Conservation (phyloP, 2,113 vertebrate species). For the Gobiocypris rarus region DNA sequence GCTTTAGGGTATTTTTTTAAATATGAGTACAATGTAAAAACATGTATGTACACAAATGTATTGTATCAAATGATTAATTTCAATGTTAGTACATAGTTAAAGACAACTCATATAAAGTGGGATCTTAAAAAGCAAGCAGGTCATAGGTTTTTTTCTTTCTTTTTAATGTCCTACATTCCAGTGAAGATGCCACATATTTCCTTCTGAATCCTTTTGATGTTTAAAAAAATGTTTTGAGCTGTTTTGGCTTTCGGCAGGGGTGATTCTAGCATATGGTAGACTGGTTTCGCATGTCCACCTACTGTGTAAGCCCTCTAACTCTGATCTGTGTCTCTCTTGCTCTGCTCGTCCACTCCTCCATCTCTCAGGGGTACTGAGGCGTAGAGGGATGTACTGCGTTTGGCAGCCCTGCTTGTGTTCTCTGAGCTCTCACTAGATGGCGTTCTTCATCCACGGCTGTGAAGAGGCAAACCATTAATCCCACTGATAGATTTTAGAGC, state of each 20-base stretch:
- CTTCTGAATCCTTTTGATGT: neutral
- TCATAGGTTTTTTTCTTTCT: no score
- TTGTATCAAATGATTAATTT: no score
- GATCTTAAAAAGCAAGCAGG: no score
- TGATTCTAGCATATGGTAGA: neutral
- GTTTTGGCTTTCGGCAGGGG: neutral
- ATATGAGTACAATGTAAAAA: no score
- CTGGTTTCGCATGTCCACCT: neutral
- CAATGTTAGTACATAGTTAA: no score
- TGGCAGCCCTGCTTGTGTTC: neutral
- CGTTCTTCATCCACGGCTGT: constrained; percentile 20
- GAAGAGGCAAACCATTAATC: neutral
- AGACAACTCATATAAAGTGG: no score
- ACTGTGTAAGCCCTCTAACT: neutral
- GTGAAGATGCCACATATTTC: neutral
- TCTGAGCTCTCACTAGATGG: constrained; percentile 51
- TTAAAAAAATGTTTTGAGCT: neutral
- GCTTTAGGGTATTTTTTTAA: no score
- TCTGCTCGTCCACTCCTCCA: neutral
- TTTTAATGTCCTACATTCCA: neutral
- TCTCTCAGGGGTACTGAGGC: neutral
- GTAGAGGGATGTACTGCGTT: neutral
- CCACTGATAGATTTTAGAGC: neutral
- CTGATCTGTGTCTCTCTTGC: neutral
- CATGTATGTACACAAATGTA: no score